These are phyloP conservation scores for Crotalus helleri DNA, from an alignment of 2,113 vertebrate genomes.

Conservation along the genomic window DNA sequence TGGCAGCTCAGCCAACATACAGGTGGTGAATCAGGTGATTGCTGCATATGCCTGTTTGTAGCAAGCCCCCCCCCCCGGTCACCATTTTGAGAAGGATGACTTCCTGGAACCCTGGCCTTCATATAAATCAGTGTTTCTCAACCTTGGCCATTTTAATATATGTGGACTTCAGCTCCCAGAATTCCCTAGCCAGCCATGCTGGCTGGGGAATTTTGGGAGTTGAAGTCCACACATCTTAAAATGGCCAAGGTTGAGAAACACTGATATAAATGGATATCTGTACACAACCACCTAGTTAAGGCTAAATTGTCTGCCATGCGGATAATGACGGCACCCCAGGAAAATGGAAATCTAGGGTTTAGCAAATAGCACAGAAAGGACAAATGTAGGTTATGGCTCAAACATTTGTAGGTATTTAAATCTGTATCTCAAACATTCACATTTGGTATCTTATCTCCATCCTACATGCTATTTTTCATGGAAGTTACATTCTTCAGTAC, in stretches of 20 bases:
- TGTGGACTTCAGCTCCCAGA: too few species aligned
- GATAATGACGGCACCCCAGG: background rate
- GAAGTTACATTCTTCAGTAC: constrained; percentile 39
- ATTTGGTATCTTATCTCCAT: constrained; percentile 48
- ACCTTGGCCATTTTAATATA: too few species aligned
- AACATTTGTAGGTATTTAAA: constrained; percentile 7
- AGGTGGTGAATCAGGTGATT: background rate
- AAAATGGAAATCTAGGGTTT: background rate
- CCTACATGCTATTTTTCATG: constrained; percentile 38
- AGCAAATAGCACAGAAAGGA: constrained; percentile 24
- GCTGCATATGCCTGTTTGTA: background rate
- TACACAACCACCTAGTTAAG: background rate
- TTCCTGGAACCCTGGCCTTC: too few species aligned
- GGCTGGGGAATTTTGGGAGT: too few species aligned
- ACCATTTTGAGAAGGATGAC: background rate
- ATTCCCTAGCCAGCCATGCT: too few species aligned
- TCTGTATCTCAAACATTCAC: background rate
- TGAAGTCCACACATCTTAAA: too few species aligned
- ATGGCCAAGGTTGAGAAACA: too few species aligned
- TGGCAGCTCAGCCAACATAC: background rate
- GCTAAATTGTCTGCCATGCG: background rate
- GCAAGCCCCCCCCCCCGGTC: background rate
- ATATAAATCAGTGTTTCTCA: background rate
- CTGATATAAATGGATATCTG: background rate
- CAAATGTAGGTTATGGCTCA: constrained; percentile 31